Evolutionary conservation across 2,888 invertebrate genomes (phyloP).

Genomic region (Drosophila meridionalis): DNA sequence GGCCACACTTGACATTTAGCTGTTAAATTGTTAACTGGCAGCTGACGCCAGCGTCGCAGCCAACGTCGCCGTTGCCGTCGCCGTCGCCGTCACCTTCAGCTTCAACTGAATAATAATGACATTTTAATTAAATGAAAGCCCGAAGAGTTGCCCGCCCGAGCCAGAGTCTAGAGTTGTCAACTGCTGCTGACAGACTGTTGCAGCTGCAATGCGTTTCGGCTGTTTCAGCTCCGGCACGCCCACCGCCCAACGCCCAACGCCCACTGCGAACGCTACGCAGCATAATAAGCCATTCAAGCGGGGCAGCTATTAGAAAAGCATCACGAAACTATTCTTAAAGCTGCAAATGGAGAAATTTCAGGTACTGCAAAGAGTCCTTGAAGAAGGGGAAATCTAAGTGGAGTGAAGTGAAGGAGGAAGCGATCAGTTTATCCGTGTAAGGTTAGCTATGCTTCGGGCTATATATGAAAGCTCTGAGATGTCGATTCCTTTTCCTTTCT

Average conservation of each 20-base stretch:
- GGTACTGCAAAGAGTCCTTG: not conserved
- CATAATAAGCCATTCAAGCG: not conserved
- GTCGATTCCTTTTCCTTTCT: not conserved
- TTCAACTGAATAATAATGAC: constrained; percentile 45
- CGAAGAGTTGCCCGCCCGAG: constrained; percentile 3
- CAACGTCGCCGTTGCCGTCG: not conserved
- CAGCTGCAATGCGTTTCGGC: constrained; percentile 7
- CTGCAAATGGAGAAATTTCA: not conserved
- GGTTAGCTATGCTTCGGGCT: no score
- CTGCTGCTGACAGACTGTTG: constrained; percentile 9
- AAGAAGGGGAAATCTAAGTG: not conserved
- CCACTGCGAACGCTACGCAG: not conserved
- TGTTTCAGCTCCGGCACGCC: not conserved
- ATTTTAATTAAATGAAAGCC: constrained; percentile 64
- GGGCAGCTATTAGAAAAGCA: not conserved
- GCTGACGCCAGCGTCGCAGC: constrained; percentile 6
- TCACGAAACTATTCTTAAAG: not conserved
- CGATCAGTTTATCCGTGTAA: no score
- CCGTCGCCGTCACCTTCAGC: not conserved
- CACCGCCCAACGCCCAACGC: not conserved
- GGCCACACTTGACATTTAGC: constrained; percentile 45
- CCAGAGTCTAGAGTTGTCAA: not conserved
- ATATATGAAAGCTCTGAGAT: not conserved
- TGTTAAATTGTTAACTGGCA: constrained; percentile 20
- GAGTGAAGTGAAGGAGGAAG: no score